Base-by-base conservation (phyloP, 2,888 invertebrate genomes). In the Gymnocheta viridis region DNA sequence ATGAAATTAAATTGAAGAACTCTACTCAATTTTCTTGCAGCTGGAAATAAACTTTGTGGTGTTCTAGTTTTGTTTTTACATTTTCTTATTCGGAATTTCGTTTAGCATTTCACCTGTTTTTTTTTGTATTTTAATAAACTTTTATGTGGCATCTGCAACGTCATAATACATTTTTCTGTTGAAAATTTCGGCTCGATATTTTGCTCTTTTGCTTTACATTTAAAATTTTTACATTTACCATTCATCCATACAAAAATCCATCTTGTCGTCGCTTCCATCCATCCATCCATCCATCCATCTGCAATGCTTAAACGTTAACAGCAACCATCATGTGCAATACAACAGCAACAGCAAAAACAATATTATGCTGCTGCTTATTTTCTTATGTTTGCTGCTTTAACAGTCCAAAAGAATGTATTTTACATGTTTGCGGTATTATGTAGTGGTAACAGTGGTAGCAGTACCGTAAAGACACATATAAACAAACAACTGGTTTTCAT, bases 91-190 rank as follows among this genome's bases (percentile, higher is more conserved):
- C 27, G 49, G 12, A 22, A 38, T 66, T 64, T 54, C 19, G n/a
- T 60, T 69, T 62, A 19, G 9, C 12, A 54, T 54, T 41, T 58
- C 38, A 29, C 7, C 62, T 70, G 29, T 60, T 41, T 44, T 60
- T 49, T 35, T 49, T 24, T 24, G 17, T 10, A 5, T 1, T 35
- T 62, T 32, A 54, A 51, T 49, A 51, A 47, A 60, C 67, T 56
- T 66, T 27, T 47, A 29, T 67, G 41, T 74, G 70, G 70, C 83
- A 83, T 80, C 66, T 76, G 83, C 60, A 83, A 77, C 76, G 66
- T 80, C 76, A 80, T 60, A 62, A 74, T 35, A 69, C 6, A 56
- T 35, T 67, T 41, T 44, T 78, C 22, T 67, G n/a, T 9, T 58
- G 41, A 14, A 73, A 47, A 74, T 56, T 74, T 76, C 7, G 3